Percentiles rank a stretch among this genome's conserved stretches.
These are phyloP conservation scores for Grammomys dolichurus DNA, from an alignment of 2,113 vertebrate genomes.

Conservation along the genomic window DNA sequence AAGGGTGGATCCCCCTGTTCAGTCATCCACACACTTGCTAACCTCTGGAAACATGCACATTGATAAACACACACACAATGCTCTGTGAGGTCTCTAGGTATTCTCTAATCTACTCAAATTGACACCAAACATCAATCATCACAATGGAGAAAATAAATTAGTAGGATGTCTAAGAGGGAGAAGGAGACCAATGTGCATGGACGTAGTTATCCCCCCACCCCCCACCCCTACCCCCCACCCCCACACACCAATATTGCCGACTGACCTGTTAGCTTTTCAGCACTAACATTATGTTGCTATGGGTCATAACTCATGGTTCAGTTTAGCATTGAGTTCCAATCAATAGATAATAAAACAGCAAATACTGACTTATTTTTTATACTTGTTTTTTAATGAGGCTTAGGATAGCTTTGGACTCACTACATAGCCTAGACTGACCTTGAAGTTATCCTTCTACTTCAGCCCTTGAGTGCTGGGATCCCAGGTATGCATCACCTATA, in stretches of 20 bases:
- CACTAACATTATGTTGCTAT: background rate
- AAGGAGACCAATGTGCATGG: background rate
- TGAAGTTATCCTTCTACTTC: background rate
- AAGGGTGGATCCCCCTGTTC: background rate
- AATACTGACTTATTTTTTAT: background rate
- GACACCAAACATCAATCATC: background rate
- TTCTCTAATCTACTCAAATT: background rate
- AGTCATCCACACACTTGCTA: background rate
- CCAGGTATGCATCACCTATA: background rate
- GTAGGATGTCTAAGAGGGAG: background rate
- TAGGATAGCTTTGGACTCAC: background rate
- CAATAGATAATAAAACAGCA: background rate
- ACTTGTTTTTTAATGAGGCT: background rate
- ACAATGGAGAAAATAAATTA: slow-evolving; percentile 14
- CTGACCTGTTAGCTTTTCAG: background rate
- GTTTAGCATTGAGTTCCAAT: background rate
- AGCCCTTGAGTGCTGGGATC: background rate
- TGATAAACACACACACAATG: background rate
- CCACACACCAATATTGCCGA: background rate
- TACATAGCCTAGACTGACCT: background rate
- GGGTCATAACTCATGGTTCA: background rate
- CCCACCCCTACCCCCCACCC: too few relatives aligned
- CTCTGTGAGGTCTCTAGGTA: background rate
- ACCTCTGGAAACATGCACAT: background rate
- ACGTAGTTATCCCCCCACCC: background rate